These are phyloP conservation scores for Epinephelus fuscoguttatus DNA, from an alignment of 2,113 vertebrate genomes.

Conservation along the genomic window DNA sequence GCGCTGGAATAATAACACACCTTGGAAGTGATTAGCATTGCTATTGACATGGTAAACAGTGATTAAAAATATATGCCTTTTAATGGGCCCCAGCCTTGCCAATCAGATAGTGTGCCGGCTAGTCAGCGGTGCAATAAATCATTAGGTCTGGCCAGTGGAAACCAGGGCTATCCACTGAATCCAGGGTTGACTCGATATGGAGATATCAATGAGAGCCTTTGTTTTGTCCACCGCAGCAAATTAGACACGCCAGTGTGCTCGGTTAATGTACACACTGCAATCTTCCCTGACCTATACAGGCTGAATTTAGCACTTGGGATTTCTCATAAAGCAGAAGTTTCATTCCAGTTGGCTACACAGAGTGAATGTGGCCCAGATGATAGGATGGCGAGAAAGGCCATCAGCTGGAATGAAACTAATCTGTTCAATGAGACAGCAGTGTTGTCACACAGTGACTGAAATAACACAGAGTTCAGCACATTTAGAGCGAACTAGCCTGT, in stretches of 20 bases:
- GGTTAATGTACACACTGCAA: slow-evolving; percentile 74
- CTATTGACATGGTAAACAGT: slow-evolving; percentile 71
- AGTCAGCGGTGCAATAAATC: slow-evolving; percentile 75
- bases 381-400: slow-evolving; percentile 39
- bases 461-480: slow-evolving; percentile 16
- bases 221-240: slow-evolving; percentile 78
- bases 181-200: slow-evolving; percentile 65
- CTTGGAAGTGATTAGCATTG: slow-evolving; percentile 62
- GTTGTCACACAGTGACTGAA: slow-evolving; percentile 53
- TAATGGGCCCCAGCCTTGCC: slow-evolving; percentile 63
- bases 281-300: slow-evolving; percentile 71
- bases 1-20: slow-evolving; percentile 31
- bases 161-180: slow-evolving; percentile 59
- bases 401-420: slow-evolving; percentile 72
- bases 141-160: slow-evolving; percentile 72
- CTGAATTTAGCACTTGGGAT: slow-evolving; percentile 68
- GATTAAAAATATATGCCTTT: slow-evolving; percentile 73
- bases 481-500: slow-evolving; percentile 13
- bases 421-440: slow-evolving; percentile 63
- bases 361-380: slow-evolving; percentile 58
- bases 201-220: slow-evolving; percentile 82
- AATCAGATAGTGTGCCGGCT: slow-evolving; percentile 71
- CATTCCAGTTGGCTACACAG: slow-evolving; percentile 64
- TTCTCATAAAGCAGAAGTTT: slow-evolving; percentile 75
- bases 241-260: slow-evolving; percentile 73